Evolutionary conservation across 2,113 vertebrate species (phyloP).

Genomic region (Tragelaphus buxtoni): DNA sequence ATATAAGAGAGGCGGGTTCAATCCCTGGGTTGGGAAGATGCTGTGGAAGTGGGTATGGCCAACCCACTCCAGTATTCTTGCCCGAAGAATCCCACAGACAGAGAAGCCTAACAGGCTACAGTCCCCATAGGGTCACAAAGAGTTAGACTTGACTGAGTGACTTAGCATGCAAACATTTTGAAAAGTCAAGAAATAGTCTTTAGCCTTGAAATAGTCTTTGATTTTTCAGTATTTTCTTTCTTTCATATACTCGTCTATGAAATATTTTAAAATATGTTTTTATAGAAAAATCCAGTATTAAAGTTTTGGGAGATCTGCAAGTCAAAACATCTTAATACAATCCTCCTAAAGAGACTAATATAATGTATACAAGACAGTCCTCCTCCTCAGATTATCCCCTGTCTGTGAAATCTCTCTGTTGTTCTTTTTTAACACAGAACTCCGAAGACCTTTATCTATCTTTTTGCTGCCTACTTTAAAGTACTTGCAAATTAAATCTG

Average conservation of each 20-base stretch:
- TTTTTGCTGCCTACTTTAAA: slow-evolving; percentile 17
- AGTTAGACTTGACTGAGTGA: background rate
- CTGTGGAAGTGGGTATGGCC: background rate
- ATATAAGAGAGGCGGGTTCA: background rate
- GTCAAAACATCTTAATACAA: background rate
- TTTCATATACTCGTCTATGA: background rate
- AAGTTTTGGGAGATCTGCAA: background rate
- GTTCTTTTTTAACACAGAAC: background rate
- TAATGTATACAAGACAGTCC: background rate
- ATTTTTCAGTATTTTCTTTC: background rate
- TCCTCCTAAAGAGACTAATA: background rate
- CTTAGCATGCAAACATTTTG: background rate
- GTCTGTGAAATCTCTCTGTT: background rate
- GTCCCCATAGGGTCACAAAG: background rate
- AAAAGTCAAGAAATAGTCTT: slow-evolving; percentile 47
- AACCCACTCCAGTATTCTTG: background rate
- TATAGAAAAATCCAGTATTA: background rate
- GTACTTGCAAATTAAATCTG: slow-evolving; percentile 18
- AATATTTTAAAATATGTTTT: background rate
- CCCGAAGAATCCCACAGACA: background rate
- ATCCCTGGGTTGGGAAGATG: background rate
- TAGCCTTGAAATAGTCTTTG: background rate
- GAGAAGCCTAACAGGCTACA: background rate
- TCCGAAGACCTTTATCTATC: slow-evolving; percentile 9
- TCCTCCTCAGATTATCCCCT: background rate